phyloP scores from a whole-genome alignment of 2,797 vertebrate genomes.

The Gila robusta region DNA sequence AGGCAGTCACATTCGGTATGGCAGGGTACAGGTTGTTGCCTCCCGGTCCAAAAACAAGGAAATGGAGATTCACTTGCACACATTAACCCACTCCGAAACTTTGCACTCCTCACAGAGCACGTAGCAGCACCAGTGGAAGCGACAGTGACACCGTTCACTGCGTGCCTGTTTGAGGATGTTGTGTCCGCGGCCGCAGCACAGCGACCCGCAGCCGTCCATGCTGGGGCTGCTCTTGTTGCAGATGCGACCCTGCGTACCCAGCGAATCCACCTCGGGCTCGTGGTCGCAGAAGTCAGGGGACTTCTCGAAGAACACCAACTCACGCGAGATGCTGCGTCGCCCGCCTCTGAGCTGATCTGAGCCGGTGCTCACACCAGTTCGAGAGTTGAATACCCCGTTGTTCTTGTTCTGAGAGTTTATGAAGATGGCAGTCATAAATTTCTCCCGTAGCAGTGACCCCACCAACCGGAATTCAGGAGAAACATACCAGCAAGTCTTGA shows the following conservation, averaged over 20 bases:
- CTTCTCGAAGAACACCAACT: conserved; percentile 93
- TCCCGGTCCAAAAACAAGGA: conserved; percentile 16
- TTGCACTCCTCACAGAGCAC: conserved; percentile 94
- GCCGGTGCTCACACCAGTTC: conserved; percentile 67
- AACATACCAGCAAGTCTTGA: conserved; percentile 94
- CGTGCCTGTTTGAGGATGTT: conserved; percentile 89
- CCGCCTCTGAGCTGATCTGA: conserved; percentile 66
- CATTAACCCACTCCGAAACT: conserved; percentile 89
- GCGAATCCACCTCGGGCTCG: conserved; percentile 82
- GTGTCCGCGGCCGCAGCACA: conserved; percentile 93
- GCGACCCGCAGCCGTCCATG: conserved; percentile 87
- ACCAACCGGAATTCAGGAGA: conserved; percentile 90
- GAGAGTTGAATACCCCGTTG: conserved; percentile 89
- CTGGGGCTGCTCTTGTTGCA: conserved; percentile 84
- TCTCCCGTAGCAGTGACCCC: conserved; percentile 85
- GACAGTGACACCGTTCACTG: conserved; percentile 89
- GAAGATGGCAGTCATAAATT: conserved; percentile 87
- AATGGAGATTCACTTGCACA: conserved; percentile 81
- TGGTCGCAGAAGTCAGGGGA: conserved; percentile 93
- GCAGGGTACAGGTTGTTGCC: conserved; percentile 26
- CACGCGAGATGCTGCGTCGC: conserved; percentile 83
- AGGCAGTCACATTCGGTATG: conserved; percentile 64
- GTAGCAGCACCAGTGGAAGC: conserved; percentile 96
- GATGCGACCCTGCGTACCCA: conserved; percentile 84
- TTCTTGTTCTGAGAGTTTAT: conserved; percentile 94